Evolutionary conservation across 2,113 vertebrate genomes (phyloP).

Genomic region (Triplophysa tibetana): DNA sequence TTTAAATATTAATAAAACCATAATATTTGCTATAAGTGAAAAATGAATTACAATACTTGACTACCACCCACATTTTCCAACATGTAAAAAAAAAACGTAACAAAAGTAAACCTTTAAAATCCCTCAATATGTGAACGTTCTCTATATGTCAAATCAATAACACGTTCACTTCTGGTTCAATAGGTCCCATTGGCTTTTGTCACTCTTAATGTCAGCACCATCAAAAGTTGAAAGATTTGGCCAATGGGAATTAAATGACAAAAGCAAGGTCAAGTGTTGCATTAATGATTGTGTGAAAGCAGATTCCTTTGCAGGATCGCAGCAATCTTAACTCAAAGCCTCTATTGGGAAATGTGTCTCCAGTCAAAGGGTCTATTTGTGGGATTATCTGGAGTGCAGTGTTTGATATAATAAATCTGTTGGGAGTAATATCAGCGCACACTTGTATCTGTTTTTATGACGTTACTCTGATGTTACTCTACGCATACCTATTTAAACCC

Average conservation of each 20-base stretch:
- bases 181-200: background rate
- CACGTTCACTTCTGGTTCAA: background rate
- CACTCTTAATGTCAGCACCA: background rate
- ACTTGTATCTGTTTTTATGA: constrained; percentile 11
- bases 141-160: background rate
- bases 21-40: too few species aligned
- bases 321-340: constrained; percentile 11
- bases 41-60: too few species aligned
- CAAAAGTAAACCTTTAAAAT: background rate
- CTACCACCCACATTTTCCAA: too few species aligned
- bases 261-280: constrained; percentile 8
- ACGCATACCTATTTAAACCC: background rate
- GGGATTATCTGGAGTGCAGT: constrained; percentile 31
- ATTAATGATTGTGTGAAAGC: constrained; percentile 14
- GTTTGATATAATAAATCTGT: constrained; percentile 47
- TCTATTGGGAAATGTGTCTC: constrained; percentile 32
- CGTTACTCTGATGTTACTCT: background rate
- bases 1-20: too few species aligned
- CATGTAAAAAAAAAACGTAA: too few species aligned
- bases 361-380: constrained; percentile 34
- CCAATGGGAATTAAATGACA: background rate
- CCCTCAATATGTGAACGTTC: background rate
- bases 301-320: constrained; percentile 11
- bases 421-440: constrained; percentile 24
- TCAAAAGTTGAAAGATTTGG: constrained; percentile 12